Conservation (phyloP, 2,888 invertebrate genomes). For the Tetropium fuscum region DNA sequence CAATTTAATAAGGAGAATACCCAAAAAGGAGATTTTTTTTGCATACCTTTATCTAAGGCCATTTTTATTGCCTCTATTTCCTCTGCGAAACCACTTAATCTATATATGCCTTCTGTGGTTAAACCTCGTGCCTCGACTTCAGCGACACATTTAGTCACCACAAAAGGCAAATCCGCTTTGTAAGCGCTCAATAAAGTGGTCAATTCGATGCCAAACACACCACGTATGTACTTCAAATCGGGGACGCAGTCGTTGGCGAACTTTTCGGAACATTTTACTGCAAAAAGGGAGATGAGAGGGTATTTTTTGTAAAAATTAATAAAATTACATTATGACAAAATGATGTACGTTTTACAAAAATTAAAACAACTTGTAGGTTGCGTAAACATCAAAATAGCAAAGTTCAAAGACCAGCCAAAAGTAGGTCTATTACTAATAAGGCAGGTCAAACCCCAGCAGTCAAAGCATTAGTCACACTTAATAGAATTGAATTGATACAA, state of each 20-base stretch:
- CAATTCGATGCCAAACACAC: constrained; percentile 92
- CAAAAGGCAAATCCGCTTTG: constrained; percentile 83
- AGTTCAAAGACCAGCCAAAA: not conserved
- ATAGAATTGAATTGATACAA: constrained; percentile 18
- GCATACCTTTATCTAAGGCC: constrained; percentile 86
- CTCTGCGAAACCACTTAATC: constrained; percentile 93
- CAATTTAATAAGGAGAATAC: no score
- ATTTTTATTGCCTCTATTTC: constrained; percentile 91
- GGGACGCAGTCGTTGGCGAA: constrained; percentile 91
- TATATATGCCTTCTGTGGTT: constrained; percentile 89
- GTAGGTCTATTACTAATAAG: constrained; percentile 12
- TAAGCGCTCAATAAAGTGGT: constrained; percentile 89
- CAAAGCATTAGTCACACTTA: constrained; percentile 18
- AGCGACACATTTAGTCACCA: constrained; percentile 83
- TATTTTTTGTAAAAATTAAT: no score
- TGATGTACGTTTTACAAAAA: no score
- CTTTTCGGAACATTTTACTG: constrained; percentile 81
- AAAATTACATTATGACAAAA: no score
- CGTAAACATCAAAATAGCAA: not conserved
- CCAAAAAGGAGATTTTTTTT: no score
- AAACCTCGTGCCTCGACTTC: constrained; percentile 90
- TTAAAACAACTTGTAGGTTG: no score
- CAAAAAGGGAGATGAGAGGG: no score
- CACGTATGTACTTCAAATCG: constrained; percentile 86
- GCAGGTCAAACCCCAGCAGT: not conserved